phyloP scores from a whole-genome alignment of 1,140 invertebrate species.

The Drosophila leontia region DNA sequence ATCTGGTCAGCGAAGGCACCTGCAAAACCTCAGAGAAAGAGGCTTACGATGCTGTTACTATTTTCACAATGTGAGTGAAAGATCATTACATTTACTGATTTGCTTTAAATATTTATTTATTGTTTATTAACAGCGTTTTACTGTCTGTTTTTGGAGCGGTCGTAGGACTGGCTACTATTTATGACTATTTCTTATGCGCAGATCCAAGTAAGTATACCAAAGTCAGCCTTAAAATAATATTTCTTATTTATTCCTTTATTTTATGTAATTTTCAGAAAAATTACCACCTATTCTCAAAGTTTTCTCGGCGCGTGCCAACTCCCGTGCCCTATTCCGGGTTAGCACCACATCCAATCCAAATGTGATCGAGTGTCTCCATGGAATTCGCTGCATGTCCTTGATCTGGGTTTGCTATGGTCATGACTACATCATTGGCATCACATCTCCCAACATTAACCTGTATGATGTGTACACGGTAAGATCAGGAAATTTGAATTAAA shows the following conservation, averaged over 20 bases:
- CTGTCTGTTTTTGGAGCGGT: slow-evolving; percentile 34
- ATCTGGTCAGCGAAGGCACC: slow-evolving; percentile 20
- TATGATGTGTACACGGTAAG: slow-evolving; percentile 40
- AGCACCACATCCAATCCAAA: slow-evolving; percentile 53
- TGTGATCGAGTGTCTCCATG: slow-evolving; percentile 85
- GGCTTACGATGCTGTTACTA: slow-evolving; percentile 27
- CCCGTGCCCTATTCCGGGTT: slow-evolving; percentile 42
- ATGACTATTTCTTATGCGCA: slow-evolving; percentile 52
- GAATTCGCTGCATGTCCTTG: slow-evolving; percentile 87
- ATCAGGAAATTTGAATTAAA: not conserved
- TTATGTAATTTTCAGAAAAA: slow-evolving; percentile 30
- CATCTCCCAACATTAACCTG: slow-evolving; percentile 67
- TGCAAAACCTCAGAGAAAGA: slow-evolving; percentile 47
- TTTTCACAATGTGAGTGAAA: slow-evolving; percentile 61
- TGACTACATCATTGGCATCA: slow-evolving; percentile 68
- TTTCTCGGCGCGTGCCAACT: slow-evolving; percentile 59
- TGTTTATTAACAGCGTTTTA: slow-evolving; percentile 18
- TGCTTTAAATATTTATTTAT: not conserved
- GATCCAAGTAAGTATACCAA: slow-evolving; percentile 46
- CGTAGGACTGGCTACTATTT: slow-evolving; percentile 41
- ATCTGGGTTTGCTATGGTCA: slow-evolving; percentile 89
- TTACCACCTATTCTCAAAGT: slow-evolving; percentile 39
- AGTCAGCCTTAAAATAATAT: not conserved
- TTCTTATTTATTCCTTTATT: not conserved
- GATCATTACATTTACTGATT: not conserved